Base-by-base conservation (phyloP, 2,113 vertebrate genomes). In the Holacanthus passer region DNA sequence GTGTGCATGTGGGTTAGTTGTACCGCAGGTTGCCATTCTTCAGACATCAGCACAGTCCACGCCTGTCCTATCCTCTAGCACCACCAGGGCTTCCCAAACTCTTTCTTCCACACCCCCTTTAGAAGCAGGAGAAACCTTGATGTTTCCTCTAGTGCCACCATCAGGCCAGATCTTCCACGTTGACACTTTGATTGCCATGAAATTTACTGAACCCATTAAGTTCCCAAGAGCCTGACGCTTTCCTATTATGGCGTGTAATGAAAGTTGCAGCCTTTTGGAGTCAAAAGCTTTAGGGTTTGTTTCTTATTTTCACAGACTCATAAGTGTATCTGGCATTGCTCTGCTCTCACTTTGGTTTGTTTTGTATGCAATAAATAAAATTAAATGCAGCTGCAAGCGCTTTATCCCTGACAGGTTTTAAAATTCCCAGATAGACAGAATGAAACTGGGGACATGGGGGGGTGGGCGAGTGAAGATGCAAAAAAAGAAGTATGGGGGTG, bases 351-450 rank as follows among this genome's bases (percentile, higher is more conserved):
- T 73, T 68, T 43, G 41, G 24, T 79, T 74, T 75, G 63, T 75
- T 70, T 55, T 53, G 32, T 67, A 35, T 68, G 52, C 10, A 20
- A 41, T 74, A 35, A 82, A 82, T 79, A 59, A 66, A 62, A 71
- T 50, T 59, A 16, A 64, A 14, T 39, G 27, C 71, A 66, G 53
- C 73, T 63, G 50, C 29, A 81, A 50, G 58, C 2, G 1, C 9
- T 55, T 84, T 58, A 27, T 17, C 53, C 10, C 52, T 29, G 43
- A 37, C 50, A 77, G 13, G 27, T 75, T 31, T 72, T 53, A 10
- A 71, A 24, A 62, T 64, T 69, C 70, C 29, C 48, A 32, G 48
- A 81, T 19, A n/a, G 13, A 63, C 7, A 24, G 22, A 22, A 9
- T 52, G 56, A 81, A 22, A 32, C 29, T 27, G 43, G 55, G 16